Percentiles rank a stretch among this genome's conserved stretches.
These are phyloP conservation scores for Drosophila littoralis DNA, from an alignment of 1,140 invertebrate genomes.

Conservation along the genomic window DNA sequence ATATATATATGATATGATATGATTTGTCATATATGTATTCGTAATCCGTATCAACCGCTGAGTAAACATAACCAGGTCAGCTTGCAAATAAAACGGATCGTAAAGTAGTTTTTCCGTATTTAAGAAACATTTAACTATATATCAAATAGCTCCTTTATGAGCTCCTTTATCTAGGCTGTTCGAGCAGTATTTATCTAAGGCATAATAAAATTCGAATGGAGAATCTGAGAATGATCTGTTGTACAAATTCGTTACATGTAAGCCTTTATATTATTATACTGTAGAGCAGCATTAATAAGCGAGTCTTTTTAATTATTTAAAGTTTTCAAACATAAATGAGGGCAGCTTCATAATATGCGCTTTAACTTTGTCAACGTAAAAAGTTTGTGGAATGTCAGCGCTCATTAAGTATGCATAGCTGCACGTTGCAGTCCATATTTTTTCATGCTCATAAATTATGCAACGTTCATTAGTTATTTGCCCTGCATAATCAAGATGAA, in stretches of 20 bases:
- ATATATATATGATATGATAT: no score
- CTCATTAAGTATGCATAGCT: conserved; percentile 64
- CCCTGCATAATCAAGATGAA: conserved; percentile 19
- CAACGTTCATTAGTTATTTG: conserved; percentile 36
- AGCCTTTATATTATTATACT: not conserved
- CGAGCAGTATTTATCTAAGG: no score
- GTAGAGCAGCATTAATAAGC: not conserved
- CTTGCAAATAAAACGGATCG: no score
- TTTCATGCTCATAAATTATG: conserved; percentile 52
- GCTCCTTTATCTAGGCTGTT: no score
- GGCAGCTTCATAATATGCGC: not conserved
- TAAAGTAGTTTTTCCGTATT: no score
- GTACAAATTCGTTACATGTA: no score
- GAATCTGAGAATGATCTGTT: not conserved
- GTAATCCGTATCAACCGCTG: no score
- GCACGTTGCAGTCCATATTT: conserved; percentile 23
- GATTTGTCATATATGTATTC: no score
- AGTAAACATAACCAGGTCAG: no score
- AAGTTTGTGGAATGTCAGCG: conserved; percentile 38
- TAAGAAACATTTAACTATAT: no score
- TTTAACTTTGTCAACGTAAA: conserved; percentile 32
- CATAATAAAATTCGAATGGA: no score
- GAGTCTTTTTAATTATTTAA: not conserved
- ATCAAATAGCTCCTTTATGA: no score
- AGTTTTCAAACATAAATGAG: conserved; percentile 1